Evolutionary conservation across 2,797 vertebrate species (phyloP).

Genomic region (Gymnothorax reevesii): DNA sequence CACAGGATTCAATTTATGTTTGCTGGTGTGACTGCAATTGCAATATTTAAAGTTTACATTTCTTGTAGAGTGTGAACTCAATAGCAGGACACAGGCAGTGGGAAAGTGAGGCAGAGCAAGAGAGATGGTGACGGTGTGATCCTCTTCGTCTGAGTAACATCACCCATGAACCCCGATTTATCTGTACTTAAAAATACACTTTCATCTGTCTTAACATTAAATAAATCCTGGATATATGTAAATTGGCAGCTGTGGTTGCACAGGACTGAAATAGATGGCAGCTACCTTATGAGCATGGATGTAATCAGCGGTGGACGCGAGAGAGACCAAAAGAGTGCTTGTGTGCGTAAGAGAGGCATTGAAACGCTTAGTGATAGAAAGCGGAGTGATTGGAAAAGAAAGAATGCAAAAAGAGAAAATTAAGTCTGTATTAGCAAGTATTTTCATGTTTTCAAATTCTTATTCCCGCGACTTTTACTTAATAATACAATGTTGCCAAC

Average conservation of each 20-base stretch:
- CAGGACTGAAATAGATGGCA: conserved; percentile 17
- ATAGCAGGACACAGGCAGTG: background rate
- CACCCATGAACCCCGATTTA: conserved; percentile 28
- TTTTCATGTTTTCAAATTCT: no score
- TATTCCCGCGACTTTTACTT: no score
- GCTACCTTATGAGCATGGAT: background rate
- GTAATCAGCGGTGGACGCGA: background rate
- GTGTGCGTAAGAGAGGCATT: background rate
- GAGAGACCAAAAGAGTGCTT: background rate
- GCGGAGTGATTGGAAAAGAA: background rate
- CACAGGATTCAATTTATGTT: background rate
- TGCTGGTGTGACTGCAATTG: background rate
- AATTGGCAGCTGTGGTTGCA: conserved; percentile 28
- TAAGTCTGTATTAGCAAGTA: background rate
- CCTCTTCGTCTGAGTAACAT: background rate
- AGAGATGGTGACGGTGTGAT: background rate
- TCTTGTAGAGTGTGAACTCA: background rate
- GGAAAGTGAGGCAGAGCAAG: background rate
- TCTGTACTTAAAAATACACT: conserved; percentile 31
- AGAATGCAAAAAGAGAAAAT: background rate
- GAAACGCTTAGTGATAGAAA: background rate
- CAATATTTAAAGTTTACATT: background rate
- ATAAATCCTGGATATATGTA: conserved; percentile 38
- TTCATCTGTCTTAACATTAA: conserved; percentile 39
- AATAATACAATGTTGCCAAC: no score